Conservation (phyloP, 2,113 vertebrate genomes). For the Willisornis vidua region DNA sequence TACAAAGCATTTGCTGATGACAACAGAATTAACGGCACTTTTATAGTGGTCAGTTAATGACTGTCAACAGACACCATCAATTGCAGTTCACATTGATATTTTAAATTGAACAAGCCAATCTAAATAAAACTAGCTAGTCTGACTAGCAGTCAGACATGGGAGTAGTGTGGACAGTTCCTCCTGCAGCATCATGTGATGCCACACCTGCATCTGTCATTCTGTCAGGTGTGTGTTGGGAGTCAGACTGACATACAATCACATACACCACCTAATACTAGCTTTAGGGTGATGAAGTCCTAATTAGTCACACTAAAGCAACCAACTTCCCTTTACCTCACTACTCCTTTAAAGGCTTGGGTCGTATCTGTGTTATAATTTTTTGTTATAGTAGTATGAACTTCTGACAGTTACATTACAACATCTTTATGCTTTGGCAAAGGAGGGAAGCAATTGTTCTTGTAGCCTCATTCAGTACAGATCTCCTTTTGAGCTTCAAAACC, state of each 20-base stretch:
- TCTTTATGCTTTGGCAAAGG: neutral
- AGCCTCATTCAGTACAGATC: neutral
- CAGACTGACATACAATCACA: neutral
- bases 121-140: neutral
- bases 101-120: slow-evolving; percentile 63
- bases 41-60: slow-evolving; percentile 60
- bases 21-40: slow-evolving; percentile 60
- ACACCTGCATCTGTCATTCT: neutral
- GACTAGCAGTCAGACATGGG: slow-evolving; percentile 25
- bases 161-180: neutral
- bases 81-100: slow-evolving; percentile 63
- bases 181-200: neutral
- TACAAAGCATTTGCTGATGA: slow-evolving; percentile 71
- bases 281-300: neutral
- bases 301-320: neutral
- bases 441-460: neutral
- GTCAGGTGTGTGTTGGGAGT: neutral
- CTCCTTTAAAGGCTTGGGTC: neutral
- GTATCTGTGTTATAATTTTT: neutral
- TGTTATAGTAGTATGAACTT: neutral
- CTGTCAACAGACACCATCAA: slow-evolving; percentile 57
- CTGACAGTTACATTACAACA: neutral
- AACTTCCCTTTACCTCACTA: neutral
- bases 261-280: neutral
- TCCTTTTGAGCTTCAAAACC: neutral